Evolutionary conservation across 2,113 vertebrate genomes (phyloP).

Genomic region (Dipodomys ordii): DNA sequence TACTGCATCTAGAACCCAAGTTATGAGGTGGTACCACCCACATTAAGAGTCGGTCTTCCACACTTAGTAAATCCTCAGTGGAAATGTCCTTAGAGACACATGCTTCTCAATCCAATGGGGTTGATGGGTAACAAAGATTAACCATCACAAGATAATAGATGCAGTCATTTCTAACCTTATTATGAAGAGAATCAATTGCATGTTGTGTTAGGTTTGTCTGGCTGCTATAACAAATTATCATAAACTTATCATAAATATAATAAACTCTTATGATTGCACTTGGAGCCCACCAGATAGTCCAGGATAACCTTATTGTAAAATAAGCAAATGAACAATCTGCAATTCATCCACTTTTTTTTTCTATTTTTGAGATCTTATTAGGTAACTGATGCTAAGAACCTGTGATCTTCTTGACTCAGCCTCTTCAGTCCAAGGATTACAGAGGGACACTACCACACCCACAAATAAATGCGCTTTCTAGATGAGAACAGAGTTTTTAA

Average conservation of each 20-base stretch:
- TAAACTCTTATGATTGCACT: not conserved
- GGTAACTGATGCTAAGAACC: not conserved
- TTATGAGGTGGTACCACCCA: no score
- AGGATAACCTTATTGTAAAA: not conserved
- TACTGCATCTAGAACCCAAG: no score
- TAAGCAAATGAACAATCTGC: not conserved
- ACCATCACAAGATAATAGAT: not conserved
- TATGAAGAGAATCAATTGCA: not conserved
- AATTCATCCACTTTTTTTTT: not conserved
- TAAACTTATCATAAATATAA: not conserved
- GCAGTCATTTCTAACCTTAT: not conserved
- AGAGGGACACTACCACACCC: no score
- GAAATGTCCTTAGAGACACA: no score
- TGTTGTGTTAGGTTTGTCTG: not conserved
- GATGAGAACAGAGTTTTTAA: conserved; percentile 53
- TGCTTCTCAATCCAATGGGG: no score
- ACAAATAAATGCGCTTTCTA: not conserved
- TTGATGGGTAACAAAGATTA: no score
- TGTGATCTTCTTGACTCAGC: not conserved
- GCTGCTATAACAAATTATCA: not conserved
- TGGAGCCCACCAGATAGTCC: not conserved
- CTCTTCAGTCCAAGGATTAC: no score
- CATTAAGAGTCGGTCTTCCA: no score
- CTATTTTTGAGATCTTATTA: not conserved
- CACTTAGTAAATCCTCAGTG: no score